phyloP scores from a whole-genome alignment of 2,113 vertebrate species.

The Oncorhynchus tshawytscha region DNA sequence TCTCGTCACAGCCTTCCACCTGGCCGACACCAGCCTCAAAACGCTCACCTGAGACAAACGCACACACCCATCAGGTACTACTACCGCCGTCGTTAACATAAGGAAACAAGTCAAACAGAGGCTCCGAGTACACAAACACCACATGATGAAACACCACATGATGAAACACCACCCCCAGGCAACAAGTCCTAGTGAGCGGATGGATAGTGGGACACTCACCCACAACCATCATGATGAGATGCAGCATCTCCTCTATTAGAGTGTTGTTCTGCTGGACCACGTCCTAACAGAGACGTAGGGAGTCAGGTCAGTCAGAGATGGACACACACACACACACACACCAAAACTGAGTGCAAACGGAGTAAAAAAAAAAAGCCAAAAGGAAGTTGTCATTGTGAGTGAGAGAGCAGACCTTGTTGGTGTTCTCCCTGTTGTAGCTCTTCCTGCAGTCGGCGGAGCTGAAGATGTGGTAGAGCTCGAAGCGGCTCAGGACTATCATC shows the following conservation, averaged over 20 bases:
- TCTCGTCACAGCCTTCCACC: constrained; percentile 85
- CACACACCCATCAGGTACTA: not conserved
- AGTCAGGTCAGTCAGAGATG: constrained; percentile 8
- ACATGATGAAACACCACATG: not conserved
- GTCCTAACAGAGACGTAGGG: constrained; percentile 73
- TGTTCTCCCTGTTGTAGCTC: constrained; percentile 82
- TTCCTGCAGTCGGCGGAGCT: constrained; percentile 89
- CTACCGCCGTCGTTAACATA: not conserved
- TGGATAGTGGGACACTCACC: constrained; percentile 73
- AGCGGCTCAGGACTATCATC: constrained; percentile 94
- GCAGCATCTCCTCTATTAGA: constrained; percentile 97
- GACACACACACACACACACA: not conserved
- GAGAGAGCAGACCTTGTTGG: constrained; percentile 82
- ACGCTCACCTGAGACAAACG: constrained; percentile 83
- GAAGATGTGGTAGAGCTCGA: constrained; percentile 95
- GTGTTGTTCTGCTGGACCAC: constrained; percentile 95
- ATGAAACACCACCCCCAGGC: too few relatives aligned
- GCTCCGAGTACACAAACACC: not conserved
- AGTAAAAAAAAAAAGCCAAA: not conserved
- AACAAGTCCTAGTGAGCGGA: not conserved
- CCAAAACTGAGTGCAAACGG: not conserved
- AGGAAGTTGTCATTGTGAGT: not conserved
- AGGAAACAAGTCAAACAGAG: too few relatives aligned
- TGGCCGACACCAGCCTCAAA: constrained; percentile 88
- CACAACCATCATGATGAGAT: constrained; percentile 94